Conservation (phyloP, 2,113 vertebrate genomes). For the Notiomystis cincta region DNA sequence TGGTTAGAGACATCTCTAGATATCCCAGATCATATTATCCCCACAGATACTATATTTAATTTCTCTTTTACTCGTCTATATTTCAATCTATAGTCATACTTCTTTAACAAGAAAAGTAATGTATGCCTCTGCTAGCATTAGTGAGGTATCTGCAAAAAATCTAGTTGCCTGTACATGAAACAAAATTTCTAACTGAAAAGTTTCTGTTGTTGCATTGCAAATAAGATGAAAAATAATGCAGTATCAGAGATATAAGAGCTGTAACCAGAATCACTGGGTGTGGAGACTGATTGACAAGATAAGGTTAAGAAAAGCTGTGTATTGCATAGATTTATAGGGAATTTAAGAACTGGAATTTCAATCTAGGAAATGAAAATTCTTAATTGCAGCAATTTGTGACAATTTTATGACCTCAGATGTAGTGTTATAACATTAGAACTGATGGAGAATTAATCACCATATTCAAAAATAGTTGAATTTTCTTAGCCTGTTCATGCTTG, state of each 20-base stretch:
- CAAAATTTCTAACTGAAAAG: neutral
- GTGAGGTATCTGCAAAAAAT: neutral
- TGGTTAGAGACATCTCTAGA: neutral
- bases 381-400: neutral
- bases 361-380: neutral
- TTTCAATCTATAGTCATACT: neutral
- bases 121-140: neutral
- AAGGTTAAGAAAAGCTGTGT: neutral
- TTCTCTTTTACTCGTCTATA: neutral
- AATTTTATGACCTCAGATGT: neutral
- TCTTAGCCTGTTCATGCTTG: neutral
- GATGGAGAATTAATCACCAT: neutral
- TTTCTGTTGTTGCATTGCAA: neutral
- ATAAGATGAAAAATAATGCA: neutral
- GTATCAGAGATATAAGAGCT: neutral
- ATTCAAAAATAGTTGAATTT: neutral
- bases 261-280: neutral
- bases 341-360: neutral
- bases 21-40: neutral
- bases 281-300: neutral
- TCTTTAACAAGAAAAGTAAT: neutral
- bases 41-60: neutral
- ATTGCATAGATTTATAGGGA: neutral
- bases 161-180: neutral
- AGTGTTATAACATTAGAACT: neutral